phyloP scores from a whole-genome alignment of 2,888 invertebrate species.

The Plebejus melissa region DNA sequence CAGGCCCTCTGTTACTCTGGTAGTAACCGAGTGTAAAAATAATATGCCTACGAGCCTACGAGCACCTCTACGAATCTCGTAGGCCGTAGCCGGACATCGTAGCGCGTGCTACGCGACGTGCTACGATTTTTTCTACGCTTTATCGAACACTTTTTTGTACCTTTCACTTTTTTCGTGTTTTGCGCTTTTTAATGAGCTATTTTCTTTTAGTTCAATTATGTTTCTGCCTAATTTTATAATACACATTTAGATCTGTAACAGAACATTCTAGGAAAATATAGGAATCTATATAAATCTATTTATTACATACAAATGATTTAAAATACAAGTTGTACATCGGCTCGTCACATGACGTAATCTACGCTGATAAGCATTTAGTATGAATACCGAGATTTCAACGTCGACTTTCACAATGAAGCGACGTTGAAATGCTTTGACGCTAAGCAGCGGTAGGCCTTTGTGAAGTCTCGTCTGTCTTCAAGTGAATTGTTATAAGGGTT shows the following conservation, averaged over 20 bases:
- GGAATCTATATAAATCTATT: no score
- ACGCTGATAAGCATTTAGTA: conserved; percentile 1
- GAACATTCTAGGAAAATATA: no score
- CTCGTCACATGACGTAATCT: not conserved
- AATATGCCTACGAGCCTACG: not conserved
- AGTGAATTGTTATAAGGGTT: not conserved
- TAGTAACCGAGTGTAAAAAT: no score
- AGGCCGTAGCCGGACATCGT: conserved; percentile 1
- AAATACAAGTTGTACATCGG: no score
- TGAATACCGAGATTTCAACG: conserved; percentile 4
- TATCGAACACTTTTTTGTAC: no score
- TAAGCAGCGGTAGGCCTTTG: not conserved
- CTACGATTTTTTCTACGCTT: not conserved
- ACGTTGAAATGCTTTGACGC: not conserved
- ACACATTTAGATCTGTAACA: no score
- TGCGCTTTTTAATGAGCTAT: not conserved
- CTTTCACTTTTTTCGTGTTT: not conserved
- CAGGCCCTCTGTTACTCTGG: no score
- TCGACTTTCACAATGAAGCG: not conserved
- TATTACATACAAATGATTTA: no score
- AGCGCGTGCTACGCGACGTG: not conserved
- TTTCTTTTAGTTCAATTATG: no score
- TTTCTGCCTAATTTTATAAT: no score
- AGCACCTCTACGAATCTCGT: conserved; percentile 3
- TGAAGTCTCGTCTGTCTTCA: not conserved